Percentiles rank a stretch among this genome's conserved stretches.
Conservation (phyloP, 2,797 vertebrate genomes). For the Agapornis canus region DNA sequence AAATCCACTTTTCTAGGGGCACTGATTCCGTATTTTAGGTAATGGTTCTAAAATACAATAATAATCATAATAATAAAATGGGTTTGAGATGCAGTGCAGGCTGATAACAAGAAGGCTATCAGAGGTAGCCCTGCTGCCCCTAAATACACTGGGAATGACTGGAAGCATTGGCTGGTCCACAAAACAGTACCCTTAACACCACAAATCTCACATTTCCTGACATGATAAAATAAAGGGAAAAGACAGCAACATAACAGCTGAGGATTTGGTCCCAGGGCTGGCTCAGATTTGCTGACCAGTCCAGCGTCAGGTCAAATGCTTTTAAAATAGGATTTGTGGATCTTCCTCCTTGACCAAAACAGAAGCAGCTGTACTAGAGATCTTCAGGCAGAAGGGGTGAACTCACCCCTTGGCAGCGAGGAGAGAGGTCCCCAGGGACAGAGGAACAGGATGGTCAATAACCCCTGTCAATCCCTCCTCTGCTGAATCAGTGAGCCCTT, state of each 20-base stretch:
- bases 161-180: neutral
- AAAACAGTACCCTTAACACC: neutral
- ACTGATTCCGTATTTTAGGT: neutral
- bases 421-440: neutral
- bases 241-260: fast-evolving
- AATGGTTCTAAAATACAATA: slow-evolving; percentile 18
- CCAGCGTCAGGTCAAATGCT: neutral
- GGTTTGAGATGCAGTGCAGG: neutral
- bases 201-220: neutral
- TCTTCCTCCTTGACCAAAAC: neutral
- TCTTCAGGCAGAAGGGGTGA: neutral
- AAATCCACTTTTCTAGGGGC: slow-evolving; percentile 25
- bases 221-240: neutral
- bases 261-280: neutral
- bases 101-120: neutral
- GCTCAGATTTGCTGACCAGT: neutral
- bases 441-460: fast-evolving
- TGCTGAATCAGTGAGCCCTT: neutral
- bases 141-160: neutral
- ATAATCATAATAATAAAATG: slow-evolving; percentile 28
- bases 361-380: neutral
- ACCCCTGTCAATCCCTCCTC: neutral
- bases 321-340: neutral
- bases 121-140: neutral
- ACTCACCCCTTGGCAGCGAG: neutral